Percentiles rank a stretch among this genome's conserved stretches.
phyloP scores from a whole-genome alignment of 1,140 invertebrate species.

The Papilio polytes region DNA sequence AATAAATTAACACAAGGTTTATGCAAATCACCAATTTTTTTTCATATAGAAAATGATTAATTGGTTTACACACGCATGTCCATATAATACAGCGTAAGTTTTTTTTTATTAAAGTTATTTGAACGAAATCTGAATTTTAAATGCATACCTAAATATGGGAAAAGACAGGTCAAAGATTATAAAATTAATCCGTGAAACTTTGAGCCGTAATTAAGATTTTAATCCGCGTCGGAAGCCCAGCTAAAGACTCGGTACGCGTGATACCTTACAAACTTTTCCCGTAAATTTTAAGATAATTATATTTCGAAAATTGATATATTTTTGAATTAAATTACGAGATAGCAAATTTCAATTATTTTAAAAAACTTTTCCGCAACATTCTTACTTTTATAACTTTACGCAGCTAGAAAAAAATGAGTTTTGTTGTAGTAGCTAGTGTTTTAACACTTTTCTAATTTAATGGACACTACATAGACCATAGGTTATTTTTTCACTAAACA shows the following conservation, averaged over 20 bases:
- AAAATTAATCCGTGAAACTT: conserved; percentile 74
- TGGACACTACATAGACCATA: background rate
- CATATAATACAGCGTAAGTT: background rate
- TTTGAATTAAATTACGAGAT: background rate
- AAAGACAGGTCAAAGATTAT: conserved; percentile 66
- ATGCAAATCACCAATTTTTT: conserved; percentile 1
- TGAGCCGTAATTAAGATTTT: conserved; percentile 77
- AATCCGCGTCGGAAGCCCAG: conserved; percentile 65
- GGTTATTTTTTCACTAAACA: background rate
- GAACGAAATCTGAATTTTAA: conserved; percentile 50
- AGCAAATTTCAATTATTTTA: background rate
- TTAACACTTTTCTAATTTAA: background rate
- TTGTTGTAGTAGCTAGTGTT: background rate
- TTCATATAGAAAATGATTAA: background rate
- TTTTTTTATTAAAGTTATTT: background rate
- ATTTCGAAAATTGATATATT: conserved; percentile 55
- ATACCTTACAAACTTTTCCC: conserved; percentile 68
- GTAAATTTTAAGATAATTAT: conserved; percentile 76
- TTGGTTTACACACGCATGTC: background rate
- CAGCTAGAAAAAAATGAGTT: background rate
- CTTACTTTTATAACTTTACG: background rate
- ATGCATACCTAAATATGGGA: conserved; percentile 58
- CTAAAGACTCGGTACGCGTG: conserved; percentile 64
- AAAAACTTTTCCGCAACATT: background rate
- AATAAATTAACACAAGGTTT: conserved; percentile 57